phyloP scores from a whole-genome alignment of 2,113 vertebrate species.

The Rhynchomys soricoides region DNA sequence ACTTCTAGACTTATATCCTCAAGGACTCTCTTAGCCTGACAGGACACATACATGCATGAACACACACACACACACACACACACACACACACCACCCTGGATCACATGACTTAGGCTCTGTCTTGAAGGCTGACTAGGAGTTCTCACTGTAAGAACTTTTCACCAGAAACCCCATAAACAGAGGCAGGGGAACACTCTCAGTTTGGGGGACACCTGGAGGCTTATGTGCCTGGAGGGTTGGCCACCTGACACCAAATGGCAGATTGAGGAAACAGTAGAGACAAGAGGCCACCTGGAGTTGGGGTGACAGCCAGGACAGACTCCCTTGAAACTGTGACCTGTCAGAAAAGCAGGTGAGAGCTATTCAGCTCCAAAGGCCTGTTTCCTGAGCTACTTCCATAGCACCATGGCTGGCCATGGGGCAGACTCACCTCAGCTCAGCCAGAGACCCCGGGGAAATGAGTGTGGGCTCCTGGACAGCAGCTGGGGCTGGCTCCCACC shows the following conservation, averaged over 20 bases:
- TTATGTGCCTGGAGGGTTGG: not conserved
- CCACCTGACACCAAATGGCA: not conserved
- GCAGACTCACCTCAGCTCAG: not conserved
- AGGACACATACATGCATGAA: not conserved
- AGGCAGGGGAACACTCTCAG: not conserved
- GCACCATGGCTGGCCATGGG: not conserved
- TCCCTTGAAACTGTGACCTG: not conserved
- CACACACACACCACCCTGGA: not conserved
- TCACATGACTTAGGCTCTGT: not conserved
- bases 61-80: not conserved
- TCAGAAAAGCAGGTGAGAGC: not conserved
- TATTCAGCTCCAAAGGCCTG: not conserved
- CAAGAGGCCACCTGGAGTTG: not conserved
- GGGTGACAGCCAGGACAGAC: not conserved
- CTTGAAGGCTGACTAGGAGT: conserved; percentile 21
- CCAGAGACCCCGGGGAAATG: not conserved
- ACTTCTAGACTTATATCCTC: not conserved
- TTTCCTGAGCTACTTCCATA: not conserved
- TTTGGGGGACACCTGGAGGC: not conserved
- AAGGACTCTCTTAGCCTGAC: not conserved
- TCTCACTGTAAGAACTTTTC: not conserved
- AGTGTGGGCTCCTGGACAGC: not conserved
- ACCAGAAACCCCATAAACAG: not conserved
- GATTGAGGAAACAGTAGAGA: not conserved
- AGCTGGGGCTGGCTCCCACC: not conserved